These are phyloP conservation scores for Ceyx melanurus DNA, from an alignment of 2,113 vertebrate genomes.

Conservation along the genomic window DNA sequence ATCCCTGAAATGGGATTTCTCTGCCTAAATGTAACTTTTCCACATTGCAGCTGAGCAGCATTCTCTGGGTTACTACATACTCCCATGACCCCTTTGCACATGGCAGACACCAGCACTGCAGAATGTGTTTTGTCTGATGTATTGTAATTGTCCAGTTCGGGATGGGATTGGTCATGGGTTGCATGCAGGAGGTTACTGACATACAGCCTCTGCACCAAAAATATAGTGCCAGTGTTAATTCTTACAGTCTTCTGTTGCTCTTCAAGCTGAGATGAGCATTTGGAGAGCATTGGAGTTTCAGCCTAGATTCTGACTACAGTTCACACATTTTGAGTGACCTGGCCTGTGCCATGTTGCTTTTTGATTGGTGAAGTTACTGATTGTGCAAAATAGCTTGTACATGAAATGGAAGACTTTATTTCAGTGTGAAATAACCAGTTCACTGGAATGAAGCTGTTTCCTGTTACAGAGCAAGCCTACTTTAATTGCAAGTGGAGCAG, in stretches of 20 bases:
- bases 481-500: not conserved
- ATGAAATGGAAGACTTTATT: not conserved
- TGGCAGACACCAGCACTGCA: not conserved
- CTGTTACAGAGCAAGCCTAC: not conserved
- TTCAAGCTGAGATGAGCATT: not conserved
- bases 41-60: not conserved
- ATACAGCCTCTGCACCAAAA: not conserved
- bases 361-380: not conserved
- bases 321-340: not conserved
- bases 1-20: not conserved
- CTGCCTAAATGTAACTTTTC: not conserved
- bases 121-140: not conserved
- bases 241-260: not conserved
- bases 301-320: not conserved
- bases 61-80: fast-evolving
- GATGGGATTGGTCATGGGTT: not conserved
- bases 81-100: fast-evolving
- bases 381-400: not conserved
- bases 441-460: not conserved
- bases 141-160: not conserved
- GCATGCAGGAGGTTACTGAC: not conserved
- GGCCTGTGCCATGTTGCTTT: not conserved
- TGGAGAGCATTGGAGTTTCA: not conserved
- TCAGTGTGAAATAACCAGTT: not conserved
- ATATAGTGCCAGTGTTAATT: not conserved